Evolutionary conservation across 64 coral and sea anemone species (phyloP).

Genomic region (Orbicella faveolata): DNA sequence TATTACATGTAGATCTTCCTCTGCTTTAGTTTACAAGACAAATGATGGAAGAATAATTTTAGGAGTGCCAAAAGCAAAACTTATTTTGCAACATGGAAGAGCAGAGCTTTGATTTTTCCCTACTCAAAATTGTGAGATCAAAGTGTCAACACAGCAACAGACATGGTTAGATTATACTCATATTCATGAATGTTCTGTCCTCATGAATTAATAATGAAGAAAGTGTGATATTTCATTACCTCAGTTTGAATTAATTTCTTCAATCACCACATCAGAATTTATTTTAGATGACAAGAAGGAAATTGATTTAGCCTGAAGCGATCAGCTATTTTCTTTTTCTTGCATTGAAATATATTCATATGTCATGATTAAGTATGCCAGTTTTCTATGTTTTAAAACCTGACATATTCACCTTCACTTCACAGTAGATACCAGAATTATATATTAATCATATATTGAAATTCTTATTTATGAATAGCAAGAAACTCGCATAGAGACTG

Average conservation of each 20-base stretch:
- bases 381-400: too few species aligned
- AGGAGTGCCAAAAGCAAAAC: neutral
- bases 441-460: too few species aligned
- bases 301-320: conserved; percentile 3
- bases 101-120: neutral
- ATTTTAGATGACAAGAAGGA: neutral
- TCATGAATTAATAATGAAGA: conserved; percentile 2
- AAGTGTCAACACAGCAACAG: conserved; percentile 15
- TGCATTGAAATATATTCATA: neutral
- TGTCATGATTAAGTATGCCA: too few species aligned
- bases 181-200: neutral
- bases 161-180: neutral
- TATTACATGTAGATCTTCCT: too few species aligned
- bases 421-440: too few species aligned
- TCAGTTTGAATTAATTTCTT: neutral
- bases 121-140: neutral
- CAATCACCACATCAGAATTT: neutral
- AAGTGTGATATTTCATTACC: neutral
- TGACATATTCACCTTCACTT: too few species aligned
- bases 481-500: too few species aligned
- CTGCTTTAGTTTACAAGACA: neutral
- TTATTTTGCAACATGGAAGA: too few species aligned
- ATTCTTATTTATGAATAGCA: too few species aligned
- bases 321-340: neutral
- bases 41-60: neutral